Base-by-base conservation (phyloP, 1,140 invertebrate species). In the Bursaphelenchus mucronatus region DNA sequence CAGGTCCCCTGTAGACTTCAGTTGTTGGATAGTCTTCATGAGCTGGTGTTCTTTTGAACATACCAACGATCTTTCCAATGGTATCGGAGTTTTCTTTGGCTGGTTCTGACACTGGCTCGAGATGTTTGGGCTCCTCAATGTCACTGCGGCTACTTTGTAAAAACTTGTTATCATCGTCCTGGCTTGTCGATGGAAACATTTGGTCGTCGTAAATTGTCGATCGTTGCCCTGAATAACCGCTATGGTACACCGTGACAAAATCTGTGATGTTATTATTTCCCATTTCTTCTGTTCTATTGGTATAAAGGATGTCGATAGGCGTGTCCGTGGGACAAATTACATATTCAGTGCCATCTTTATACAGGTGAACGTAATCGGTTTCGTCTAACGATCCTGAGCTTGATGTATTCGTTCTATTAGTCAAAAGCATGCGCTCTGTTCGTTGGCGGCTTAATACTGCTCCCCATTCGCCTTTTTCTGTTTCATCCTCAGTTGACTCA, bases 371-470 rank as follows among this genome's bases (percentile, higher is more conserved):
- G 56, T 46, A 58, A n/a, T 58, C 45, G 9, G 45, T 41, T 9
- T 58, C 56, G 8, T 58, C 56, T 8, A 8, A 17, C 8, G 56
- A 8, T 46, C 17, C 56, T 11, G 56, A 58, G 21, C 56, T 58
- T 9, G 56, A 58, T 15, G 56, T 58, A 8, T 17, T 17, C 21
- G 56, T 54, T 58, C 56, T 41, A 58, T 58, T 8, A 58, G 8
- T 54, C 49, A 17, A 54, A 58, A 58, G n/a, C 19, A 58, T 10
- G 10, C 19, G 15, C 53, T 54, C 53, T 54, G 53, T 62, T 61
- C 61, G 30, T n/a, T 45, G 11, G 11, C 11, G 40, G 7, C 19
- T 65, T 9, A n/a, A n/a, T 44, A 47, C 17, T 43, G 13, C 46
- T 1, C 13, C 40, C 13, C 47, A 8, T n/a, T 21, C 11, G 39